Evolutionary conservation across 2,888 invertebrate species (phyloP), one percentile per base, ranked within the genome.

Genomic region (Acrobasis suavella): DNA sequence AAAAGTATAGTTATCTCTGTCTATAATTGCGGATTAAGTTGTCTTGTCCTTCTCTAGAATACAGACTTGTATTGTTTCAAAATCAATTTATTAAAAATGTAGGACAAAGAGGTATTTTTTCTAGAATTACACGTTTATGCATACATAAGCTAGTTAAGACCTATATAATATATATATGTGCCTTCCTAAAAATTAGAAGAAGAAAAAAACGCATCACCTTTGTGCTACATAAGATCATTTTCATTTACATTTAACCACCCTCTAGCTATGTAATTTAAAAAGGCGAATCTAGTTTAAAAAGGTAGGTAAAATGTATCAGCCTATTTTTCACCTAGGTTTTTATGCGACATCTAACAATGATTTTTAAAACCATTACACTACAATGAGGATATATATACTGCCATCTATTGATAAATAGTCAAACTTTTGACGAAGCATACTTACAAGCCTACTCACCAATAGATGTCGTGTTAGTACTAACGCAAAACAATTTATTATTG

Each of bases 1-100:
- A 65, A 71, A 69, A 65, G 66, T 74, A 70, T 68, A 60, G 66
- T 74, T 75, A 75, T 87, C 87, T 86, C 85, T 82, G 73, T 88
- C 81, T 76, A 67, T 68, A 17, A 49, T 58, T 32, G 32, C 7
- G 32, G 8, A 32, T 32, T 32, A 32, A 32, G 22, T 32, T 5
- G 38, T 69, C 62, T 69, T 63, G 70, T 83, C 79, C 74, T 69
- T 66, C 64, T 76, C 69, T 66, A 10, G 5, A 32, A 32, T 32
- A 32, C 32, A 32, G 32, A 32, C 22, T 8, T 50, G 9, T 12
- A 12, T 32, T 54, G 54, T 54, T 37, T 54, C 54, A 42, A 14
- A 42, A 42, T 42, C 12, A 42, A 12, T 42, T n/a, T n/a, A n/a
- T n/a, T n/a, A n/a, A n/a, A n/a, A n/a, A n/a, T n/a, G n/a, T n/a